Percentiles rank a stretch among this genome's conserved stretches.
Conservation (phyloP, 1,140 invertebrate species). For the Cepaea nemoralis region DNA sequence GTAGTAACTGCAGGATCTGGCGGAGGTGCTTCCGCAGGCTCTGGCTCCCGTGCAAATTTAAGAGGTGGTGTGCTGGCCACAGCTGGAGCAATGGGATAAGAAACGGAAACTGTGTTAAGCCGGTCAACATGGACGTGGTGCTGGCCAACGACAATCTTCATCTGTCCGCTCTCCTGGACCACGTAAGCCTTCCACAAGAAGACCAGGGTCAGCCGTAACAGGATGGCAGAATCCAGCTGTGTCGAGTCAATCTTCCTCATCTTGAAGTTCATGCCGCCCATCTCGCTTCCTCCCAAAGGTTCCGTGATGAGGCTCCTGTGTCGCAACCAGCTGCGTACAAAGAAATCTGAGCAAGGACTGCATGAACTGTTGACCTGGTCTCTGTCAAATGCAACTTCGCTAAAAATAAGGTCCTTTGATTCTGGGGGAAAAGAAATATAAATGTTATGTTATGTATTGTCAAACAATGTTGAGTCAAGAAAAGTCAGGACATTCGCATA, state of each 20-base stretch:
- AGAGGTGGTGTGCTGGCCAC: slow-evolving; percentile 58
- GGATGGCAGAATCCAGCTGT: slow-evolving; percentile 58
- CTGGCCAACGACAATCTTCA: slow-evolving; percentile 64
- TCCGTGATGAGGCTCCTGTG: neutral
- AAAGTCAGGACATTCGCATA: too few species aligned
- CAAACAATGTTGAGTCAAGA: too few species aligned
- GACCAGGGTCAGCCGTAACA: slow-evolving; percentile 63
- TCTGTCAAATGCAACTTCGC: slow-evolving; percentile 58
- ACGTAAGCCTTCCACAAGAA: slow-evolving; percentile 69
- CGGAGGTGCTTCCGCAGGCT: slow-evolving; percentile 44
- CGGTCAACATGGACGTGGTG: slow-evolving; percentile 68
- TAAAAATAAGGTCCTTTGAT: slow-evolving; percentile 42
- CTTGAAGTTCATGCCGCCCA: too few species aligned
- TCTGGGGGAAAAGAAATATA: slow-evolving; percentile 17
- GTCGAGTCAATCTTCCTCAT: neutral
- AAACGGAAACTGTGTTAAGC: slow-evolving; percentile 61
- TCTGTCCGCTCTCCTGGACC: slow-evolving; percentile 61
- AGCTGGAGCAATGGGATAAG: slow-evolving; percentile 59
- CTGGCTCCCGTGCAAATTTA: slow-evolving; percentile 56
- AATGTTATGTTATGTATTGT: too few species aligned
- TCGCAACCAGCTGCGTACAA: slow-evolving; percentile 51
- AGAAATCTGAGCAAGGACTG: slow-evolving; percentile 69
- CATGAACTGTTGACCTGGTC: slow-evolving; percentile 52
- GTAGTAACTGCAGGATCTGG: slow-evolving; percentile 63
- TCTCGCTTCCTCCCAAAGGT: too few species aligned